Conservation (phyloP, 2,797 vertebrate genomes). For the Varecia variegata region DNA sequence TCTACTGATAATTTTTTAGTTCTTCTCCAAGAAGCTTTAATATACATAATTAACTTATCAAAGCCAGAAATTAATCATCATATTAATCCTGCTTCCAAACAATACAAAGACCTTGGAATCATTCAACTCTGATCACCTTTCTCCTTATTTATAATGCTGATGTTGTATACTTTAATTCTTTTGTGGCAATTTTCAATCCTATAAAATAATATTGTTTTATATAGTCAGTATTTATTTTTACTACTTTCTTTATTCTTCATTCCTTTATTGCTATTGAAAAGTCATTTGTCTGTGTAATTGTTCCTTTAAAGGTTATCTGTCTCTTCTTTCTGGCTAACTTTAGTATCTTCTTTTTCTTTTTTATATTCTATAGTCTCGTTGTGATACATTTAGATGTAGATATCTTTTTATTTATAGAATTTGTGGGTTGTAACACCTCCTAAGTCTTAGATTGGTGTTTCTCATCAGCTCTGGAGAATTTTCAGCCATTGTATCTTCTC, state of each 20-base stretch:
- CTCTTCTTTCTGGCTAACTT: neutral
- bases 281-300: neutral
- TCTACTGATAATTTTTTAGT: neutral
- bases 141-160: neutral
- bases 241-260: neutral
- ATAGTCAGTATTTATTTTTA: neutral
- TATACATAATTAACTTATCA: neutral
- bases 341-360: neutral
- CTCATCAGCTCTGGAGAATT: neutral
- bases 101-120: neutral
- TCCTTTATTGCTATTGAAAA: neutral
- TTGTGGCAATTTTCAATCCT: neutral
- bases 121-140: neutral
- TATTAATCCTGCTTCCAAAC: neutral
- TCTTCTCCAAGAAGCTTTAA: neutral
- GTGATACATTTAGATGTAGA: neutral
- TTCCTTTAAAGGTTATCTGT: neutral
- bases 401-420: neutral
- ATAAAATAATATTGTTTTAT: neutral
- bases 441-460: slow-evolving; percentile 15
- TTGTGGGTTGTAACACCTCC: neutral
- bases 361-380: neutral
- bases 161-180: neutral
- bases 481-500: neutral
- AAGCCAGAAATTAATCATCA: neutral